phyloP scores from a whole-genome alignment of 1,140 invertebrate species.

The Zaprionus lachaisei region DNA sequence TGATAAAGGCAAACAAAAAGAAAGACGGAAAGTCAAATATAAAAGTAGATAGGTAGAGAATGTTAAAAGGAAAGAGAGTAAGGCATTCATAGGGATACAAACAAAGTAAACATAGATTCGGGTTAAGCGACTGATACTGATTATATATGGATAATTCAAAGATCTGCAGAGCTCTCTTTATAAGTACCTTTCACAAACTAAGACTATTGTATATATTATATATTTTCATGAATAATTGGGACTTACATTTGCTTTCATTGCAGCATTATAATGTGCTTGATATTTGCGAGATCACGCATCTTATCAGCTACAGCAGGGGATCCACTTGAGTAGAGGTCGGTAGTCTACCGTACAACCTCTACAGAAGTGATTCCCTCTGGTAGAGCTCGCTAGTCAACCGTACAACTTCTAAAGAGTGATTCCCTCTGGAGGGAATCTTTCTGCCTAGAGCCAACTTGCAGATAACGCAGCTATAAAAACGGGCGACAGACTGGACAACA shows the following conservation, averaged over 20 bases:
- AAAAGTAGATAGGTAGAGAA: neutral
- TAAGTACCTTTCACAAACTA: no score
- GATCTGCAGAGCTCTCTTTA: no score
- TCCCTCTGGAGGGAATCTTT: constrained; percentile 56
- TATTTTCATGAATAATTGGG: constrained; percentile 5
- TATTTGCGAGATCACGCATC: constrained; percentile 21
- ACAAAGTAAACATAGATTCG: no score
- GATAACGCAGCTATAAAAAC: constrained; percentile 43
- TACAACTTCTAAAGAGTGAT: constrained; percentile 13
- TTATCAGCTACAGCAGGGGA: constrained; percentile 62
- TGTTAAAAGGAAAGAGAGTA: neutral
- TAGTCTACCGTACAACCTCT: neutral
- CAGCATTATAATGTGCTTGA: neutral
- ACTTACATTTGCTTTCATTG: neutral
- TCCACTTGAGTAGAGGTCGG: constrained; percentile 53
- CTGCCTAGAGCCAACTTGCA: neutral
- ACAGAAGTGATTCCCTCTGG: constrained; percentile 40
- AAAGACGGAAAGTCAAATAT: neutral
- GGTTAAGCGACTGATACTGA: no score
- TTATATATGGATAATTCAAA: no score
- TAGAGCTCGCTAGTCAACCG: constrained; percentile 25
- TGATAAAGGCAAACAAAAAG: neutral
- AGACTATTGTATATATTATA: no score
- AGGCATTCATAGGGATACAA: neutral
- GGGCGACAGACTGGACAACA: neutral